Evolutionary conservation across 2,888 invertebrate genomes (phyloP).

Genomic region (Poecilobothrus nobilitatus): DNA sequence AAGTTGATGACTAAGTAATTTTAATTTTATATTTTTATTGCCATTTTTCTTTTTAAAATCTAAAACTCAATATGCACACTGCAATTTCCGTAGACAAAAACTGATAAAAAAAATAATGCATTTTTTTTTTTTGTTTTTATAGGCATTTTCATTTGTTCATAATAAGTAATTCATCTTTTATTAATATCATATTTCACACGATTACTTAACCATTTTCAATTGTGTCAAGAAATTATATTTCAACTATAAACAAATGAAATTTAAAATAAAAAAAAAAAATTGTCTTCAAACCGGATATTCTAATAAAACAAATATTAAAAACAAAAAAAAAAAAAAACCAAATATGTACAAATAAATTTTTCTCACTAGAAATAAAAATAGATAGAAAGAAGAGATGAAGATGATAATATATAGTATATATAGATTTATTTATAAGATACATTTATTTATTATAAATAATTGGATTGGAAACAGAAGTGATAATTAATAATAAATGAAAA

Average conservation of each 20-base stretch:
- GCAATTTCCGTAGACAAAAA: too few relatives aligned
- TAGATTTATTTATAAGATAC: too few relatives aligned
- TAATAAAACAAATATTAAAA: neutral
- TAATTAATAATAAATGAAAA: too few relatives aligned
- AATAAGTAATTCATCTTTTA: constrained; percentile 6
- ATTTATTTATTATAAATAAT: too few relatives aligned
- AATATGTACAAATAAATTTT: too few relatives aligned
- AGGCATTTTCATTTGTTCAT: neutral
- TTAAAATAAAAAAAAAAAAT: neutral
- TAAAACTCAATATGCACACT: neutral
- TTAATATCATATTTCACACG: constrained; percentile 6
- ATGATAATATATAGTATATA: too few relatives aligned
- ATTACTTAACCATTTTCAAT: neutral
- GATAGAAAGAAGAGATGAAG: too few relatives aligned
- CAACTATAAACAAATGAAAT: neutral
- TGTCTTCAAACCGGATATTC: neutral
- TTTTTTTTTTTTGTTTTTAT: too few relatives aligned
- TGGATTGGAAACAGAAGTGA: too few relatives aligned
- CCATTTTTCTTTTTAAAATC: neutral
- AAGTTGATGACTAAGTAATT: neutral
- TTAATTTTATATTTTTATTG: neutral
- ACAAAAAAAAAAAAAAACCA: neutral
- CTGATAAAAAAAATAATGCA: neutral
- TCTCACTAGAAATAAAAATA: too few relatives aligned
- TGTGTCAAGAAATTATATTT: neutral